Base-by-base conservation (phyloP, 2,113 vertebrate species). In the Perccottus glenii region DNA sequence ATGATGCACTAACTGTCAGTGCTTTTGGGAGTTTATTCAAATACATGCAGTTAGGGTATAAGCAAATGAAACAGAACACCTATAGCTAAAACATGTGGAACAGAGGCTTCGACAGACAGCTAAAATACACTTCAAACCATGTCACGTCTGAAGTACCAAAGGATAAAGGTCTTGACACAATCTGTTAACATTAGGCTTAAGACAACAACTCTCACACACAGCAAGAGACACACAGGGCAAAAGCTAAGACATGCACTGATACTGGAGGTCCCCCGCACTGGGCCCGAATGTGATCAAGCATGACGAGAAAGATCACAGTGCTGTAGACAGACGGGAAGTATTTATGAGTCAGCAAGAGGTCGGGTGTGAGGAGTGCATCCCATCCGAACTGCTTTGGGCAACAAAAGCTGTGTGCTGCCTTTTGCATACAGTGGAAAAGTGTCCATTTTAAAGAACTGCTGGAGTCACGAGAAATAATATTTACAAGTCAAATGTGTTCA, bases 111-210 rank as follows among this genome's bases (percentile, higher is more conserved):
- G 52, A 55, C 52, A 51, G 32, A 51, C 15, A 55, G n/a, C 9
- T n/a, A 15, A 2, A 53, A 53, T 35, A 33, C 12, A 8, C 52
- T 14, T 36, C 36, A 8, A 38, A 33, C 33, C 35, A 32, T n/a
- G 52, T 68, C 57, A 58, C 47, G 52, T 49, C 53, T 43, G 67
- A 14, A 50, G 36, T 65, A 43, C 45, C 33, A 32, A 52, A 58
- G 48, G 55, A 75, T 77, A 65, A 69, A 64, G 46, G n/a, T 69
- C 46, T 38, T 64, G 68, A 64, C 67, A 79, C 50, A 53, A 72
- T 74, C 60, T 74, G 60, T 73, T n/a, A 76, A 51, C 69, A 69
- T 44, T 9, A 8, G 15, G 60, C 49, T 69, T 60, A 75, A 65
- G 10, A 44, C 60, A 56, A 70, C 51, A 68, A 14, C 53, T 60